Evolutionary conservation across 2,888 invertebrate species (phyloP).

Genomic region (Idaea aversata): DNA sequence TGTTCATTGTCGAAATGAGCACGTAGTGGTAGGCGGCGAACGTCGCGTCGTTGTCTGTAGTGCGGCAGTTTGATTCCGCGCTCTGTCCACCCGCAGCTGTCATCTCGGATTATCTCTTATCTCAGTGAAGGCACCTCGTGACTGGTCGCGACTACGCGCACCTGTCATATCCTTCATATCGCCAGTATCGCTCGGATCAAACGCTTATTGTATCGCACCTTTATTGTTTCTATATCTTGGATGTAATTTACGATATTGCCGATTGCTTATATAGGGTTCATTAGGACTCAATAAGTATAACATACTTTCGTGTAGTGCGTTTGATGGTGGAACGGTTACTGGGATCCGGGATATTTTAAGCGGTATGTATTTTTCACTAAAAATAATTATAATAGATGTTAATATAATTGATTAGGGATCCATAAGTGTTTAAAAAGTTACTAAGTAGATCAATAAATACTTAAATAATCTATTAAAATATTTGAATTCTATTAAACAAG

Average conservation of each 20-base stretch:
- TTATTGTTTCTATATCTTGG: conserved; percentile 37
- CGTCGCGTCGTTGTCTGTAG: conserved; percentile 34
- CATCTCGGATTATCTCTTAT: conserved; percentile 62
- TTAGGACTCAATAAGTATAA: conserved; percentile 25
- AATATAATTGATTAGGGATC: background rate
- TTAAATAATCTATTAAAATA: too few relatives aligned
- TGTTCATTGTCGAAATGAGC: conserved; percentile 52
- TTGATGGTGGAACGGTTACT: conserved; percentile 28
- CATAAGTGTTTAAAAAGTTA: background rate
- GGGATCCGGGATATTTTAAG: background rate
- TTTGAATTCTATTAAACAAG: too few relatives aligned
- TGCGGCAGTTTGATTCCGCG: conserved; percentile 48
- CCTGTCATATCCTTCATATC: conserved; percentile 44
- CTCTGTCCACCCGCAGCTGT: conserved; percentile 41
- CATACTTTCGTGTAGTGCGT: conserved; percentile 28
- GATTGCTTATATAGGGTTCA: conserved; percentile 32
- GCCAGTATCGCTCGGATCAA: conserved; percentile 43
- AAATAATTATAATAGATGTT: too few relatives aligned
- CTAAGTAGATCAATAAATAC: too few relatives aligned
- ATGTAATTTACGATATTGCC: conserved; percentile 40
- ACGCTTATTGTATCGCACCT: conserved; percentile 40
- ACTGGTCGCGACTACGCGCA: conserved; percentile 39
- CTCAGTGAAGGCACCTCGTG: conserved; percentile 52
- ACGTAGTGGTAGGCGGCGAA: conserved; percentile 47
- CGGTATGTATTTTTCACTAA: background rate